A percentile compares a stretch with the other conserved stretches of the same genome.
These are phyloP conservation scores for Varanus komodoensis DNA, from an alignment of 2,113 vertebrate genomes.

Conservation along the genomic window DNA sequence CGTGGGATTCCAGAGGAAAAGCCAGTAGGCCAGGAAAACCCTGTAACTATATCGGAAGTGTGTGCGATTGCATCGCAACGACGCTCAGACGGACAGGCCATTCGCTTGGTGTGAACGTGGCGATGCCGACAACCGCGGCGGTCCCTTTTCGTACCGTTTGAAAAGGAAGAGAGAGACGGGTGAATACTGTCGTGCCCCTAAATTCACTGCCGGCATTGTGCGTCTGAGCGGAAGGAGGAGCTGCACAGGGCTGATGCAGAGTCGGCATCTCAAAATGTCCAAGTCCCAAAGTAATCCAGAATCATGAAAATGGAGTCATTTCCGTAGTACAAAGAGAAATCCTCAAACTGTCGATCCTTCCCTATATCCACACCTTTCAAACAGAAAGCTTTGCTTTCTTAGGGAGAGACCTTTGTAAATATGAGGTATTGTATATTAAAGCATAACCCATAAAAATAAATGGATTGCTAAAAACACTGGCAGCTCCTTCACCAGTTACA, in stretches of 20 bases:
- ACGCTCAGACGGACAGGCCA: no score
- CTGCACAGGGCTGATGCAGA: no score
- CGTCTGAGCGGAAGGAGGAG: no score
- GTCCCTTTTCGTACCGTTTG: background rate
- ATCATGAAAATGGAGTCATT: background rate
- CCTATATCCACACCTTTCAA: background rate
- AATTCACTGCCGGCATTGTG: background rate
- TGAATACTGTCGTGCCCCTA: background rate
- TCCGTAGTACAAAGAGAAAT: background rate
- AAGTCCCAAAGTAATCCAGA: background rate
- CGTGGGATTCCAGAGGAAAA: background rate
- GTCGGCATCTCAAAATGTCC: background rate
- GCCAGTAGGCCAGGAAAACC: background rate
- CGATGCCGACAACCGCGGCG: background rate
- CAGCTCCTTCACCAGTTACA: constrained; percentile 16
- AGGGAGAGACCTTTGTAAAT: background rate
- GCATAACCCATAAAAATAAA: background rate
- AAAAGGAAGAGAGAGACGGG: background rate
- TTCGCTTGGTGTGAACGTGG: background rate
- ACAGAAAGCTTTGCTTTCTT: background rate
- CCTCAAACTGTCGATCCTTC: background rate
- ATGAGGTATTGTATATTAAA: background rate
- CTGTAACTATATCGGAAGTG: no score
- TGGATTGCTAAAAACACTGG: background rate
- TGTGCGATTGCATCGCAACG: no score